Base-by-base conservation (phyloP, 2,888 invertebrate genomes). In the Eupithecia inturbata region DNA sequence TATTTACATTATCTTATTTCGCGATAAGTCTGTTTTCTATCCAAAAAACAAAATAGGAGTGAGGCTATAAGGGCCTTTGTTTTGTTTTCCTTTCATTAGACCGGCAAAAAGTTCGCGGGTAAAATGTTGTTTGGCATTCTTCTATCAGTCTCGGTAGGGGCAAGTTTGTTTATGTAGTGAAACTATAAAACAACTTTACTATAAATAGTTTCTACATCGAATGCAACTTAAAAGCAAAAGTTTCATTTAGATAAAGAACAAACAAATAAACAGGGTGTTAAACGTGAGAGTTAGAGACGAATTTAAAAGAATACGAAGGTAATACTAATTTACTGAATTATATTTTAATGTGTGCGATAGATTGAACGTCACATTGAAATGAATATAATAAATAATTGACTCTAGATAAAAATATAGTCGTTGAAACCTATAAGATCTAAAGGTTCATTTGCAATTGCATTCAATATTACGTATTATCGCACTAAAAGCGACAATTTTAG, bases 401-500 rank as follows among this genome's bases (percentile, higher is more conserved):
- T 22, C 3, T 22, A 22, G 0, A 53, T 53, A 53, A 22, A 22
- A 49, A 26, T 12, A 26, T 26, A 57, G n/a, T 26, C 22, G 57
- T 57, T 14, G 12, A 57, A 57, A 57, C 22, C 57, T 57, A 57
- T 57, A 26, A 57, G 19, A 62, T 31, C 19, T 26, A 31, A 62
- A 63, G 45, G 66, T 60, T 36, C 12, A 12, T 36, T 73, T 45
- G 73, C 49, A 70, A 77, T 72, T 70, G 77, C 72, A 72, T 71
- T 74, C 75, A 78, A 77, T 77, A 72, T 68, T 66, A 76, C 64
- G 70, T 79, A 74, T 76, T 69, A 28, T 67, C 70, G 82, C 82
- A 83, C 81, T 85, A 83, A 86, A 84, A 84, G 85, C 85, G 82
- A 84, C 86, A 86, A 85, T 87, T 85, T 85, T 84, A 84, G 82